Percentiles rank a stretch among this genome's conserved stretches.
Conservation (phyloP, 2,797 vertebrate species). For the Pangasius krempfi region DNA sequence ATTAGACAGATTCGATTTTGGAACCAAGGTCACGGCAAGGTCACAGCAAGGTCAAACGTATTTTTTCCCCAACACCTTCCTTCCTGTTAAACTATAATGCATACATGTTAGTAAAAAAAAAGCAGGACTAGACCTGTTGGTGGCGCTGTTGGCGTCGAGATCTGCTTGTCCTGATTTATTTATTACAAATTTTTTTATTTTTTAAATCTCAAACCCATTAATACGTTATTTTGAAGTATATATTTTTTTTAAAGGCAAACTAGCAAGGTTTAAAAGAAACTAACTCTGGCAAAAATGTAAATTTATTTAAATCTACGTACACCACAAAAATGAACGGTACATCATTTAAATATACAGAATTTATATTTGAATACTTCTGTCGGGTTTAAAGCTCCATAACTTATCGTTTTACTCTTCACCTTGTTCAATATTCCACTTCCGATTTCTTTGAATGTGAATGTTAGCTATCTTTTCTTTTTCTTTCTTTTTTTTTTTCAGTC, state of each 20-base stretch:
- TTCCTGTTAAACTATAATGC: not conserved
- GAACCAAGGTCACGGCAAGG: not conserved
- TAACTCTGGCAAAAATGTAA: not conserved
- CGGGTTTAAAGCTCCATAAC: not conserved
- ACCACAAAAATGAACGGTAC: not conserved
- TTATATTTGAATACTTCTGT: not conserved
- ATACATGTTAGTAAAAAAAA: not conserved
- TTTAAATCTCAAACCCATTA: not conserved
- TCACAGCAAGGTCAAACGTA: not conserved
- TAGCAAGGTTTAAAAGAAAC: not conserved
- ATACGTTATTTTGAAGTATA: not conserved
- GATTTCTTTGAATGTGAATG: slow-evolving; percentile 20
- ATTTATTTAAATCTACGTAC: not conserved
- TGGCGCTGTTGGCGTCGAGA: not conserved
- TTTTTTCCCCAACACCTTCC: not conserved
- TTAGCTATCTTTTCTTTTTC: not conserved
- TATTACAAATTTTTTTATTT: not conserved
- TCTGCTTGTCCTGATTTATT: not conserved
- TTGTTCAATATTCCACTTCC: slow-evolving; percentile 7
- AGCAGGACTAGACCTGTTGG: not conserved
- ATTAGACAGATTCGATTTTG: not conserved
- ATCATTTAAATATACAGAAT: not conserved
- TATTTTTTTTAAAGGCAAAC: not conserved
- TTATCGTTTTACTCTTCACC: slow-evolving; percentile 2
- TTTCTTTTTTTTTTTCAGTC: not conserved